Conservation (phyloP, 2,113 vertebrate genomes). For the Sterna hirundo region DNA sequence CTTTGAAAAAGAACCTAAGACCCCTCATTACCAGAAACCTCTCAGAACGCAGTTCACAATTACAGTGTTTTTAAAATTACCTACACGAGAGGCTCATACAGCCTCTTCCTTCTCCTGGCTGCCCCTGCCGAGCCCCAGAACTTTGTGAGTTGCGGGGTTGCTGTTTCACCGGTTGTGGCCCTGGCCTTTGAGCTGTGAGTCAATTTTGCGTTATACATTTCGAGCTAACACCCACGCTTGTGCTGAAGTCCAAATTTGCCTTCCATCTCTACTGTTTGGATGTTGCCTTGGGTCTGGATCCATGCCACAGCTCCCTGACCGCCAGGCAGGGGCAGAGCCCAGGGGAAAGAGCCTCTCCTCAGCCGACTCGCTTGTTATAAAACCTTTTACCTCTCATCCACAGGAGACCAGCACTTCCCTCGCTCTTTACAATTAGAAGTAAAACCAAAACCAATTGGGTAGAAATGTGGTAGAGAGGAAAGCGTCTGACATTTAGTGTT, state of each 20-base stretch:
- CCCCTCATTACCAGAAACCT: not conserved
- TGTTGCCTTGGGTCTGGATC: not conserved
- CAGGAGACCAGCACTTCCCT: not conserved
- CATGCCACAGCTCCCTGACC: not conserved
- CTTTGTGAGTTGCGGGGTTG: not conserved
- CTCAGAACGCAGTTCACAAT: not conserved
- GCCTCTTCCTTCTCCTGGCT: not conserved
- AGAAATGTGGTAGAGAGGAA: not conserved
- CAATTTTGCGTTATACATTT: not conserved
- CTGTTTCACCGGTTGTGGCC: not conserved
- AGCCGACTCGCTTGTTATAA: accelerated
- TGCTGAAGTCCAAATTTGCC: constrained; percentile 58
- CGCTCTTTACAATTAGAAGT: not conserved
- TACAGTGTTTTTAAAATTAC: not conserved
- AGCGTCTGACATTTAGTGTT: not conserved
- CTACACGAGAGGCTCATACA: not conserved
- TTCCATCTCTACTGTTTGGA: not conserved
- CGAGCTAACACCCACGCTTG: not conserved
- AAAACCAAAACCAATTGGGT: not conserved
- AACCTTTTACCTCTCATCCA: not conserved
- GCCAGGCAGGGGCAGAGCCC: not conserved
- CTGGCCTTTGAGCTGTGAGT: constrained; percentile 42
- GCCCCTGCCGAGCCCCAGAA: not conserved
- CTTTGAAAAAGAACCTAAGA: not conserved
- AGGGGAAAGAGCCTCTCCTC: not conserved